Base-by-base conservation (phyloP, 2,888 invertebrate species). In the Erannis defoliaria region DNA sequence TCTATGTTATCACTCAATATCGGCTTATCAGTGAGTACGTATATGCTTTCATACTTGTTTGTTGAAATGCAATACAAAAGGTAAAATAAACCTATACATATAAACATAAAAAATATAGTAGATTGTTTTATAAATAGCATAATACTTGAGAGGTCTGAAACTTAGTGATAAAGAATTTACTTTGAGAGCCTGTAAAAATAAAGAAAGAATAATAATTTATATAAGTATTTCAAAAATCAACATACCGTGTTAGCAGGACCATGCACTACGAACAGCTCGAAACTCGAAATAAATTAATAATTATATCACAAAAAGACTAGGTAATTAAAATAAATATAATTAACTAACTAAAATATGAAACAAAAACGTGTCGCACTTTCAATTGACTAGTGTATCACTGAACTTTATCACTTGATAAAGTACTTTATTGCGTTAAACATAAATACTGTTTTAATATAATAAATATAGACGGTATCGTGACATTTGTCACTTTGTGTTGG, bases 291-390 rank as follows among this genome's bases (percentile, higher is more conserved):
- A 6, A 14, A 16, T 21, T 12, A 45, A 29, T 43, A 49, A 33
- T 26, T 26, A 21, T 53, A 58, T 58, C 58, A 58, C 53, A 58
- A 53, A 58, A 38, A 38, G 53, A 58, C 58, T 58, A 58, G 51
- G 12, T 21, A 38, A 46, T 46, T 18, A 46, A 55, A 38, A 38
- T 23, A 31, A 37, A 14, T 23, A 43, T 18, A 48, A 48, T 12
- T 19, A 35, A 33, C 19, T 19, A 0, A 12, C 48, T 48, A 43
- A 43, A 23, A 43, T 43, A 14, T n/a, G 1, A 16, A 48, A 29
- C 37, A 26, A 33, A 21, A 42, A 29, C 23, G 23, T 19, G 33
- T 55, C 48, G 31, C 40, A 49, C 33, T 49, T 5, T 14, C 21
- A 21, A 14, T 37, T 33, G 37, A 55, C 45, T 43, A 54, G 49